Base-by-base conservation (phyloP, 2,888 invertebrate genomes). In the Tuta absoluta region DNA sequence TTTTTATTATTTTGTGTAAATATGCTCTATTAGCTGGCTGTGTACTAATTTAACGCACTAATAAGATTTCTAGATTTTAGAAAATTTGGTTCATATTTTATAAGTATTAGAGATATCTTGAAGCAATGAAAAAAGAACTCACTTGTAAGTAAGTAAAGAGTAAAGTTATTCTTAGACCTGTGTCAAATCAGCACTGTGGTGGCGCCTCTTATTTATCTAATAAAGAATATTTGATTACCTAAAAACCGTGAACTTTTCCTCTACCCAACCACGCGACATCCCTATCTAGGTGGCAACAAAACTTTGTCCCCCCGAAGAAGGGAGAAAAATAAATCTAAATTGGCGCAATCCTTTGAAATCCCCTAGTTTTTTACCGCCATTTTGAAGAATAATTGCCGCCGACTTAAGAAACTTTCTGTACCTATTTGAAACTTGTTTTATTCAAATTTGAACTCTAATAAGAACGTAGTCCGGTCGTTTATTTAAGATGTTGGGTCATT, bases 271-370 rank as follows among this genome's bases (percentile, higher is more conserved):
- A 75, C 64, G 33, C 38, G 62, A 62, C 68, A 68, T 66, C 78
- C 80, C 78, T 66, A 62, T 67, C 67, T 69, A 82, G 85, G 84
- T 82, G 84, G 86, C 72, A 83, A 82, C 83, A 80, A 82, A 88
- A 86, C 85, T 88, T 87, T 71, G 74, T 76, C 63, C 68, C 81
- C 75, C 75, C 71, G 69, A 72, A 56, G 56, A 76, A 80, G 90
- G 89, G 89, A 84, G 87, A 88, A 90, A 91, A 89, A 90, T 90
- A 91, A 89, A 90, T 89, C 88, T 86, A 88, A 90, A 89, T 90
- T 87, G 89, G 87, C 79, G 81, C 87, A 87, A 89, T 89, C 89
- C 89, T 86, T 85, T 84, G 81, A 84, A 86, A 86, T 84, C 88
- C 89, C 87, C 86, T 81, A 86, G 81, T 89, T 91, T 90, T 91